These are phyloP conservation scores for Catharus ustulatus DNA, from an alignment of 2,797 vertebrate genomes.

Conservation along the genomic window DNA sequence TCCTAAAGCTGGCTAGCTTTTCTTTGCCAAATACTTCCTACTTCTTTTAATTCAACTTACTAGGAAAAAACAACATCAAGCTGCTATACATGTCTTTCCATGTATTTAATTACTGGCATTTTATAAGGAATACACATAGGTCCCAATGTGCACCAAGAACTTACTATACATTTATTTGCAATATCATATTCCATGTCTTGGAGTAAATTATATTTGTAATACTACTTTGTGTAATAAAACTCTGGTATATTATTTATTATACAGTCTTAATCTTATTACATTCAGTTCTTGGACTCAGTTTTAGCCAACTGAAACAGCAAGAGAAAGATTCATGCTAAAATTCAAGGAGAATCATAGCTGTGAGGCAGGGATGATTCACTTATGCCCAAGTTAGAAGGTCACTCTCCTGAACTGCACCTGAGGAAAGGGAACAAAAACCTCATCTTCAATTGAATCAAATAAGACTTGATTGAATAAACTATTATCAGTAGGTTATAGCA, in stretches of 20 bases:
- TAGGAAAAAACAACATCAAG: neutral
- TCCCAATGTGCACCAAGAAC: conserved; percentile 15
- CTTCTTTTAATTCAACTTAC: conserved; percentile 1
- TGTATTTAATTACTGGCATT: conserved; percentile 23
- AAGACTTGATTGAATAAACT: neutral
- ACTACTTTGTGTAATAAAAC: conserved; percentile 22
- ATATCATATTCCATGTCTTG: conserved; percentile 33
- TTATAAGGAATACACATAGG: neutral
- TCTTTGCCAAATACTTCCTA: conserved; percentile 14
- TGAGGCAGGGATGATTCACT: neutral
- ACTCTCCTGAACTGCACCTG: neutral
- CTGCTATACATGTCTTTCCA: conserved; percentile 14
- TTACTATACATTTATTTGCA: conserved; percentile 4
- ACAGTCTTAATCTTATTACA: conserved; percentile 6
- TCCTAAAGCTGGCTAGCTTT: conserved; percentile 26
- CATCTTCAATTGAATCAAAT: neutral
- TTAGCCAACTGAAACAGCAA: conserved; percentile 25
- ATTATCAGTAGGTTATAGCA: neutral
- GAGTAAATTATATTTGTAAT: conserved; percentile 33
- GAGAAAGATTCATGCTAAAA: neutral
- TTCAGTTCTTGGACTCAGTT: neutral
- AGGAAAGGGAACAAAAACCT: neutral
- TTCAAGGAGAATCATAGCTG: neutral
- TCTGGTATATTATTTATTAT: conserved; percentile 27
- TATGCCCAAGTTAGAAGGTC: neutral